These are phyloP conservation scores for Tiliqua scincoides DNA, from an alignment of 2,113 vertebrate species.

Conservation along the genomic window DNA sequence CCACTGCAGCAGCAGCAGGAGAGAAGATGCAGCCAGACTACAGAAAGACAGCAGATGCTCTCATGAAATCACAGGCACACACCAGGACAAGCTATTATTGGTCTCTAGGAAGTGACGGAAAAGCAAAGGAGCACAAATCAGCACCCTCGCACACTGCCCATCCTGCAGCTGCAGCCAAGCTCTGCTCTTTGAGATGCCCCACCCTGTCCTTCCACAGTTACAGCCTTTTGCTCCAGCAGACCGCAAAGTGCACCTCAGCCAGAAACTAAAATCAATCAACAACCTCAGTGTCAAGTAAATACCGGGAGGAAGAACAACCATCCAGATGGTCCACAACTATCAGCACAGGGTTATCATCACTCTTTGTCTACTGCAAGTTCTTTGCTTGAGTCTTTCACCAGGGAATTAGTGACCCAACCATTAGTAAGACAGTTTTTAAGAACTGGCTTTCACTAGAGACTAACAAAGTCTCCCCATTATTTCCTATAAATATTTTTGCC, in stretches of 20 bases:
- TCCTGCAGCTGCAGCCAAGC: neutral
- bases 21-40: slow-evolving; percentile 43
- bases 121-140: neutral
- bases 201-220: neutral
- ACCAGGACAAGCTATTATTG: neutral
- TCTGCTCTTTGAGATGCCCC: neutral
- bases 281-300: neutral
- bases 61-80: slow-evolving; percentile 9
- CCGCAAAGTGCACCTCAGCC: accelerated
- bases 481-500: neutral
- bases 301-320: neutral
- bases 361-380: neutral
- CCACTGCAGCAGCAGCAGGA: slow-evolving; percentile 46
- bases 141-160: accelerated
- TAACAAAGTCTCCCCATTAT: neutral
- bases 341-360: neutral
- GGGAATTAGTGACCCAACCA: too few relatives aligned
- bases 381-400: too few relatives aligned
- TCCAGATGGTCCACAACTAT: neutral
- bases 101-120: neutral
- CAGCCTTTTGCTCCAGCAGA: neutral
- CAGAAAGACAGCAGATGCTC: slow-evolving; percentile 21
- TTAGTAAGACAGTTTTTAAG: neutral
- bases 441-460: neutral
- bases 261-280: too few relatives aligned